phyloP scores from a whole-genome alignment of 2,113 vertebrate species.

The Galeopterus variegatus region DNA sequence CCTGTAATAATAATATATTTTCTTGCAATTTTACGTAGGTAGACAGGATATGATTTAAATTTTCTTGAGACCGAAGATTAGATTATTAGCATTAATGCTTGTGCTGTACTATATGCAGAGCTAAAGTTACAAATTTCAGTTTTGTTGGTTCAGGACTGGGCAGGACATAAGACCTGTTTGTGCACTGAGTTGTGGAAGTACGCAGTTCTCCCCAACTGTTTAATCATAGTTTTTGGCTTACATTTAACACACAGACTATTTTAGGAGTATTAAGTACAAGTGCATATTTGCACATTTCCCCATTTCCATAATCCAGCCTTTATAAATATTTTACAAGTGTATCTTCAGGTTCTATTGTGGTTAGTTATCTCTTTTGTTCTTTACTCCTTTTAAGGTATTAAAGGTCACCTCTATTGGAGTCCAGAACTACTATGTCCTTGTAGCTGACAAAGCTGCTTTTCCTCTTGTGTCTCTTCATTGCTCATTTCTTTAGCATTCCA shows the following conservation, averaged over 20 bases:
- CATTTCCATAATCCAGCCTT: neutral
- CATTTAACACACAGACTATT: neutral
- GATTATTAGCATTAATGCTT: neutral
- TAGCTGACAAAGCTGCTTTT: neutral
- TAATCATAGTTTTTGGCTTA: neutral
- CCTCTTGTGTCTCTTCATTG: neutral
- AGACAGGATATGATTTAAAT: neutral
- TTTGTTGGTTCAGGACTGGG: neutral
- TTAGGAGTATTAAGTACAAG: no score
- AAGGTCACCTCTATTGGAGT: neutral
- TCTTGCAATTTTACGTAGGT: neutral
- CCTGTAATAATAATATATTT: neutral
- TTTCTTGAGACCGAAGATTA: neutral
- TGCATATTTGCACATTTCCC: neutral
- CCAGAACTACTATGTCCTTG: neutral
- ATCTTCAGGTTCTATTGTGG: neutral
- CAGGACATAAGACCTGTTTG: neutral
- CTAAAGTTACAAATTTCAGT: neutral
- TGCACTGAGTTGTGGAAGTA: neutral
- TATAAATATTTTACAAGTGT: neutral
- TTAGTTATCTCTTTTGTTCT: neutral
- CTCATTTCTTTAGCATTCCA: neutral
- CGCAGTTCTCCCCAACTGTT: neutral
- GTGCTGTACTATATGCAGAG: neutral
- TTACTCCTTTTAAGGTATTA: neutral